phyloP scores from a whole-genome alignment of 2,113 vertebrate genomes.

The Centropus unirufus region DNA sequence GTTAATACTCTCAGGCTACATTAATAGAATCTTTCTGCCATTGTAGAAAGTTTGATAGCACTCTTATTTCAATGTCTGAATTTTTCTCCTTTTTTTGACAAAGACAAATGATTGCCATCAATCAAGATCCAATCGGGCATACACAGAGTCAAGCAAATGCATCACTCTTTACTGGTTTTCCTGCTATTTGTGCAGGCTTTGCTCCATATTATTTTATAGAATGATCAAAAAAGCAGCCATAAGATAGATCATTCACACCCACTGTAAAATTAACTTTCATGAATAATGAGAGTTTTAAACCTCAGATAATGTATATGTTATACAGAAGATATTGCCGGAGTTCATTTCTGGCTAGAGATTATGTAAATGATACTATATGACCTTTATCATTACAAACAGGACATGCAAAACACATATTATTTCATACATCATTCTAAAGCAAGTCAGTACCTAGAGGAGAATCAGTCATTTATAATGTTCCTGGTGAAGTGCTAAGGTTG shows the following conservation, averaged over 20 bases:
- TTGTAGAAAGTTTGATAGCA: slow-evolving; percentile 90
- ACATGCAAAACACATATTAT: slow-evolving; percentile 86
- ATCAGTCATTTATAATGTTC: slow-evolving; percentile 89
- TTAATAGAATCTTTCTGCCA: slow-evolving; percentile 87
- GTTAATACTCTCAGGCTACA: slow-evolving; percentile 81
- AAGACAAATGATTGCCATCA: slow-evolving; percentile 92
- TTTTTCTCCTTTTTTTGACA: slow-evolving; percentile 87
- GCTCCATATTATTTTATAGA: slow-evolving; percentile 86
- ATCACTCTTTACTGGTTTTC: slow-evolving; percentile 85
- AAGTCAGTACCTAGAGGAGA: slow-evolving; percentile 82
- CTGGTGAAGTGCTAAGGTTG: slow-evolving; percentile 83
- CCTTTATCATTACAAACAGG: slow-evolving; percentile 90
- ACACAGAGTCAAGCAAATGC: slow-evolving; percentile 80
- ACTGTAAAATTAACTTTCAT: slow-evolving; percentile 88
- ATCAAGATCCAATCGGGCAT: slow-evolving; percentile 88
- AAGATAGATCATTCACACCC: slow-evolving; percentile 88
- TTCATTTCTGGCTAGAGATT: slow-evolving; percentile 85
- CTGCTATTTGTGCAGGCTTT: slow-evolving; percentile 84
- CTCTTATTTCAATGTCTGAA: slow-evolving; percentile 86
- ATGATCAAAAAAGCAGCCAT: slow-evolving; percentile 83
- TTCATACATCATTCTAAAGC: slow-evolving; percentile 93
- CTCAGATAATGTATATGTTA: slow-evolving; percentile 85
- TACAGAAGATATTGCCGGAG: slow-evolving; percentile 81
- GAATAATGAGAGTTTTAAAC: slow-evolving; percentile 89
- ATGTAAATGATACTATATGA: slow-evolving; percentile 93